Conservation (phyloP, 2,797 vertebrate species). For the Ptychadena robeensis region DNA sequence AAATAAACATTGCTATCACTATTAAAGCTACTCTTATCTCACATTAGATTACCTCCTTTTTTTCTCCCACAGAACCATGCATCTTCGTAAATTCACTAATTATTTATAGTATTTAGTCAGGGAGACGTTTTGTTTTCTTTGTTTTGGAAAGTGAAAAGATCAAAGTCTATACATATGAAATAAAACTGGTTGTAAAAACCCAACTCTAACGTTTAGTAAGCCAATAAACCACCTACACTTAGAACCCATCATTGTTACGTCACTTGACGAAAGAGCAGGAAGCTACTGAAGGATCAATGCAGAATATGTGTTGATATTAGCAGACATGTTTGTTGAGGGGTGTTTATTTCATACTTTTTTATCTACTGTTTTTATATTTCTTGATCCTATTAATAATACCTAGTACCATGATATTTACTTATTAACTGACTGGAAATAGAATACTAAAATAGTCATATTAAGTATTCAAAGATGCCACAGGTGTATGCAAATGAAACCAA, state of each 20-base stretch:
- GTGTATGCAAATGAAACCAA: background rate
- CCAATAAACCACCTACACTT: too few species aligned
- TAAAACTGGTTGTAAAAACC: too few species aligned
- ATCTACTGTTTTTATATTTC: background rate
- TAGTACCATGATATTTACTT: background rate
- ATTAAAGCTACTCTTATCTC: too few species aligned
- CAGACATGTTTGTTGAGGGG: background rate
- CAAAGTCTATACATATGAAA: too few species aligned
- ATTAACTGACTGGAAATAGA: background rate
- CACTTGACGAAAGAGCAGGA: too few species aligned
- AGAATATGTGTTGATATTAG: background rate
- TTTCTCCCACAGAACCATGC: background rate
- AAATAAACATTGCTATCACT: too few species aligned
- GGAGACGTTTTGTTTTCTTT: too few species aligned
- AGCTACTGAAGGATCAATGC: background rate
- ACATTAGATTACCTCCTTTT: background rate
- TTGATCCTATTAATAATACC: background rate
- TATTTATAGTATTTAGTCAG: too few species aligned
- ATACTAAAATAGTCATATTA: background rate
- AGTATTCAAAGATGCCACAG: background rate
- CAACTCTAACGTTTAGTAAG: too few species aligned
- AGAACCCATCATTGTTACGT: too few species aligned
- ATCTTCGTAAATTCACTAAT: background rate
- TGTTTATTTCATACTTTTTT: too few species aligned
- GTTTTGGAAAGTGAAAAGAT: too few species aligned